Base-by-base conservation (phyloP, 2,113 vertebrate species). In the Neofelis nebulosa region DNA sequence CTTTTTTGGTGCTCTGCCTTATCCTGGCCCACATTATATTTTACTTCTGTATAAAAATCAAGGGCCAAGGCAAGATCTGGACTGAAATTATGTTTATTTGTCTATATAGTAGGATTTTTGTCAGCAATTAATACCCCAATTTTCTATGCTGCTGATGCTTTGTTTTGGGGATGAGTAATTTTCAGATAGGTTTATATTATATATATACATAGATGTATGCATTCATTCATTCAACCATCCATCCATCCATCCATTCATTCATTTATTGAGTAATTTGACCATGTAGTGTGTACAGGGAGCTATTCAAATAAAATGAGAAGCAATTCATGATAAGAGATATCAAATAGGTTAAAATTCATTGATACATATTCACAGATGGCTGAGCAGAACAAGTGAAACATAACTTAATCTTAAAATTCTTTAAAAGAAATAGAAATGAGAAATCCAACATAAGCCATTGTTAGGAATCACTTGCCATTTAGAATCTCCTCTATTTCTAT, bases 401-500 rank as follows among this genome's bases (percentile, higher is more conserved):
- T 16, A 89, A 82, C 21, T 78, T 94, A 48, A 79, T 48, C 82
- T 96, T 91, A 81, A 97, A 83, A 90, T 76, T 50, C 14, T 69
- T 76, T 21, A 93, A 89, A 90, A 89, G 25, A 93, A 87, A 81
- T 12, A 92, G 52, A 85, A 91, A 52, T 78, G 21, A 95, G 65
- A 88, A 92, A 66, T 66, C 23, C 36, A 74, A n/a, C 23, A 23
- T 52, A 88, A 95, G 48, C 3, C 78, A 83, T 93, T 90, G 15
- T 41, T 79, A 79, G 9, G n/a, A 89, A 23, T 45, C 85, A 57
- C 27, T 91, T 89, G 94, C 8, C 45, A 92, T 73, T 69, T 50
- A 25, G 21, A 92, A 88, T 52, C 71, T 74, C 55, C 41, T 95
- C 33, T 90, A 14, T 74, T 92, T 95, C 38, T 79, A 14, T 55